These are phyloP conservation scores for Xiphophorus maculatus DNA, from an alignment of 2,113 vertebrate species.

Conservation along the genomic window DNA sequence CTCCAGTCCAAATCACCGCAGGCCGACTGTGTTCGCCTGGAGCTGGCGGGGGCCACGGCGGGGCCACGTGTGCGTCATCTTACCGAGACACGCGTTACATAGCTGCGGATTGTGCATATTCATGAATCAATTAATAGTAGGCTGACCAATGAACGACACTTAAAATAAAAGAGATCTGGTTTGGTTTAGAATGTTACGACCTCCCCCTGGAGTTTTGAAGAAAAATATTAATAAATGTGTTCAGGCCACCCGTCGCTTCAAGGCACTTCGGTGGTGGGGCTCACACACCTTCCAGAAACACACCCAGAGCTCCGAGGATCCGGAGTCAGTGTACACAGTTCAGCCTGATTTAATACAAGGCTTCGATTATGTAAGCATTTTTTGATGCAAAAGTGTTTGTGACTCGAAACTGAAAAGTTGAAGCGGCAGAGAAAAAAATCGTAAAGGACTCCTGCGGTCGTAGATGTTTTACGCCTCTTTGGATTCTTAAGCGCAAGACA, in stretches of 20 bases:
- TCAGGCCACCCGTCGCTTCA: slow-evolving; percentile 66
- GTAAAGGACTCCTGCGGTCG: no score
- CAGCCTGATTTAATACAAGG: not conserved
- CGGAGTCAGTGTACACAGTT: not conserved
- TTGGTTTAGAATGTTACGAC: not conserved
- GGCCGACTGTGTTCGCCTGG: slow-evolving; percentile 71
- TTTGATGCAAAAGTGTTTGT: no score
- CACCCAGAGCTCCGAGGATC: no score
- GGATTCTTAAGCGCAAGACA: no score
- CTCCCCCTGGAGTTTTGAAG: no score
- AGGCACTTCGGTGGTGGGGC: slow-evolving; percentile 77
- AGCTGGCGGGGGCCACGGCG: slow-evolving; percentile 3
- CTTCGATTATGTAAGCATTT: not conserved
- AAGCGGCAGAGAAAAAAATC: no score
- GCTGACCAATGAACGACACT: no score
- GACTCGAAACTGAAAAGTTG: no score
- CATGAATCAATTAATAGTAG: not conserved
- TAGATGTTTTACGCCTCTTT: no score
- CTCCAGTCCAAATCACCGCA: not conserved
- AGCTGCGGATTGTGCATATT: not conserved
- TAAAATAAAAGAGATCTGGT: no score
- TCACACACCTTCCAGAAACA: no score
- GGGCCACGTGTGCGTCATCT: slow-evolving; percentile 77
- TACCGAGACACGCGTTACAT: no score
- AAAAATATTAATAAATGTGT: slow-evolving; percentile 45